Evolutionary conservation across 2,797 vertebrate genomes (phyloP).

Genomic region (Cynopterus sphinx): DNA sequence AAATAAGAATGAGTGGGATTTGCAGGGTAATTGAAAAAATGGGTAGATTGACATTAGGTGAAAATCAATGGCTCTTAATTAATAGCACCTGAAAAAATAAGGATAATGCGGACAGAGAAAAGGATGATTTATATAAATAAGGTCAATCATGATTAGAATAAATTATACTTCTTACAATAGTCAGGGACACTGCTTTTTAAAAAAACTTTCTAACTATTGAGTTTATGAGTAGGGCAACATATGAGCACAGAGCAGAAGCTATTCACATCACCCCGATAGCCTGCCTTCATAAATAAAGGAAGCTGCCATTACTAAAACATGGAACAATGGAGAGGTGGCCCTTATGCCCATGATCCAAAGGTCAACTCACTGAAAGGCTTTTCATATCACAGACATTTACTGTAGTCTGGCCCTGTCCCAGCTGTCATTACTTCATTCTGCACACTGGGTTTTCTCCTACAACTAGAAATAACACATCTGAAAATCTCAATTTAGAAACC

Average conservation of each 20-base stretch:
- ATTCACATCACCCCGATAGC: background rate
- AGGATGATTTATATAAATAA: constrained; percentile 22
- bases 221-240: background rate
- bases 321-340: background rate
- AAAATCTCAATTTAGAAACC: background rate
- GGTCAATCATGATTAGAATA: background rate
- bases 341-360: background rate
- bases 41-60: background rate
- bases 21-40: background rate
- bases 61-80: constrained; percentile 60
- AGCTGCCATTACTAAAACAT: background rate
- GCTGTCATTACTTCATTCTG: background rate
- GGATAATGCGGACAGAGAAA: constrained; percentile 27
- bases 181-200: background rate
- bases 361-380: constrained; percentile 29
- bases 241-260: background rate
- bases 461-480: background rate
- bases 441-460: background rate
- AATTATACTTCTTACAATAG: background rate
- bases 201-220: background rate
- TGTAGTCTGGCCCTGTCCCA: background rate
- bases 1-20: background rate
- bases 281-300: constrained; percentile 13
- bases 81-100: constrained; percentile 31
- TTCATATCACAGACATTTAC: background rate